Evolutionary conservation across 1,140 invertebrate species (phyloP).

Genomic region (Drosophila erecta): DNA sequence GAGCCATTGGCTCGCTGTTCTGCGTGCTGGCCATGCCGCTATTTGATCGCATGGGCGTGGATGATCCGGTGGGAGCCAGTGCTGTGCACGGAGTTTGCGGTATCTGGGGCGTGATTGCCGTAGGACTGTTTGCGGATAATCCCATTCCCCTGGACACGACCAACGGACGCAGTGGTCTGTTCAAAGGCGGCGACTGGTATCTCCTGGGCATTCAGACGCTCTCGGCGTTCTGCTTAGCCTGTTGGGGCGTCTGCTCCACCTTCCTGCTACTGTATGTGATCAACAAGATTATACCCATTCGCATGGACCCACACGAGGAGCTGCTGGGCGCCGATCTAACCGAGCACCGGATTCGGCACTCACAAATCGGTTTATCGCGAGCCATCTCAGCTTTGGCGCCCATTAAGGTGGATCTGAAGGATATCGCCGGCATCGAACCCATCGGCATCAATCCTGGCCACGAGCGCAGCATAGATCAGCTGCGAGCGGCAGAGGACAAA

Average conservation of each 20-base stretch:
- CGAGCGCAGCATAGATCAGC: slow-evolving; percentile 85
- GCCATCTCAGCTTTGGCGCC: slow-evolving; percentile 87
- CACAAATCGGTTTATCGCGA: slow-evolving; percentile 86
- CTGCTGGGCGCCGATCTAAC: slow-evolving; percentile 94
- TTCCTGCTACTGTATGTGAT: slow-evolving; percentile 90
- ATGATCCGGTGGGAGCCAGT: slow-evolving; percentile 96
- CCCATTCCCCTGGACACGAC: slow-evolving; percentile 92
- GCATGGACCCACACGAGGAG: slow-evolving; percentile 93
- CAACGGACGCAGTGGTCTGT: slow-evolving; percentile 92
- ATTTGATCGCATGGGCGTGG: slow-evolving; percentile 91
- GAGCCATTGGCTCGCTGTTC: slow-evolving; percentile 90
- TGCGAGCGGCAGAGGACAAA: slow-evolving; percentile 80
- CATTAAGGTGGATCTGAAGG: slow-evolving; percentile 84
- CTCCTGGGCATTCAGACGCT: slow-evolving; percentile 93
- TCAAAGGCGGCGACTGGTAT: slow-evolving; percentile 95
- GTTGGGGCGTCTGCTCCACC: slow-evolving; percentile 91
- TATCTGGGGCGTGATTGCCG: slow-evolving; percentile 92
- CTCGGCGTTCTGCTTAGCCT: slow-evolving; percentile 88
- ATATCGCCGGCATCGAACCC: slow-evolving; percentile 85
- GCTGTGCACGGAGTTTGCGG: slow-evolving; percentile 93
- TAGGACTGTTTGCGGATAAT: slow-evolving; percentile 95
- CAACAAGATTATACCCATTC: slow-evolving; percentile 91
- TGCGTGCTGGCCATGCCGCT: slow-evolving; percentile 89
- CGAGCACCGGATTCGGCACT: slow-evolving; percentile 90
- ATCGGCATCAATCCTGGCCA: slow-evolving; percentile 87